Evolutionary conservation across 35 echinoderm and acorn worm genomes (phyloP).

Genomic region (Diadema setosum): DNA sequence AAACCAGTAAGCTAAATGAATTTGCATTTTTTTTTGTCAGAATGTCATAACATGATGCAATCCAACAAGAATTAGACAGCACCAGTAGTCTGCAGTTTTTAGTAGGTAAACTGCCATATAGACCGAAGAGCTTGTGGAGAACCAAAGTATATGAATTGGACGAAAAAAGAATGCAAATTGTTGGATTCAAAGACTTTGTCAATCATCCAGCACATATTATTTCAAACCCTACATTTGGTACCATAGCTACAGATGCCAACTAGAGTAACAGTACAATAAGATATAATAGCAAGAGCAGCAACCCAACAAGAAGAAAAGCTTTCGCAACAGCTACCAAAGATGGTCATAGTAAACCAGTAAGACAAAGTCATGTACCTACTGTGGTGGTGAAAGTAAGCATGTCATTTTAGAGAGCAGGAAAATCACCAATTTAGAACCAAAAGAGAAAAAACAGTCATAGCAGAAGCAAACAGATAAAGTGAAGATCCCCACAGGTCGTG

Average conservation of each 20-base stretch:
- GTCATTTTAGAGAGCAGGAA: slow-evolving; percentile 3
- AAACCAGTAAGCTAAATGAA: background rate
- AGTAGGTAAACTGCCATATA: slow-evolving; percentile 13
- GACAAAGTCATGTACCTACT: slow-evolving; percentile 14
- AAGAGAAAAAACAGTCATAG: background rate
- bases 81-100: background rate
- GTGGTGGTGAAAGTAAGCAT: slow-evolving; percentile 2
- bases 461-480: background rate
- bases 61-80: slow-evolving; percentile 10
- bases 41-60: slow-evolving; percentile 28
- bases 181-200: background rate
- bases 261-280: background rate
- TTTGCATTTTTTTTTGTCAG: background rate
- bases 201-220: background rate
- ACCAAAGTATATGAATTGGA: slow-evolving; percentile 3
- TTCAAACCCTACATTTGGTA: background rate
- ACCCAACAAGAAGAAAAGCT: background rate
- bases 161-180: background rate
- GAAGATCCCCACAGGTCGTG: background rate
- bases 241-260: slow-evolving; percentile 10
- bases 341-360: background rate
- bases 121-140: background rate
- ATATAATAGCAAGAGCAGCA: background rate
- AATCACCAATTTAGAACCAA: background rate
- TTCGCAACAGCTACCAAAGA: slow-evolving; percentile 18